phyloP scores from a whole-genome alignment of 2,888 invertebrate genomes.

The Ernsta delagoae region DNA sequence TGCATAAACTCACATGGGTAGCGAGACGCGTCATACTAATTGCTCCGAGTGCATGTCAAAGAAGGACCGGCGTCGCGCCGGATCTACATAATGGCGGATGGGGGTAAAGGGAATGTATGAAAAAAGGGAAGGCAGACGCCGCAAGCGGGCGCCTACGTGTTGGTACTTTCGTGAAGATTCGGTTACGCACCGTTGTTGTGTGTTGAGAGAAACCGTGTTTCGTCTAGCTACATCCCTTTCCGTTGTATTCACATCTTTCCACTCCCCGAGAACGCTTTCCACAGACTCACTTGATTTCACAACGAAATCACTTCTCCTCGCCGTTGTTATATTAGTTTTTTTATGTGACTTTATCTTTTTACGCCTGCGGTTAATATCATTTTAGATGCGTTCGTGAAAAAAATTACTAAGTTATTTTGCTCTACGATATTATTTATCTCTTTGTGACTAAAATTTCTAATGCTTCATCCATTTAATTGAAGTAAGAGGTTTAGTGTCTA shows the following conservation, averaged over 20 bases:
- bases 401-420: neutral
- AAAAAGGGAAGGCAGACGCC: constrained; percentile 70
- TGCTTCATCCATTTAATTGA: neutral
- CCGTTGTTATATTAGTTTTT: constrained; percentile 23
- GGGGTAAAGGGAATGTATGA: constrained; percentile 74
- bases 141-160: constrained; percentile 48
- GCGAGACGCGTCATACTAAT: constrained; percentile 76
- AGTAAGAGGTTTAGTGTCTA: neutral
- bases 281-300: constrained; percentile 36
- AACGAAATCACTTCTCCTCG: constrained; percentile 34
- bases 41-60: constrained; percentile 83
- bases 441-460: neutral
- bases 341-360: constrained; percentile 13
- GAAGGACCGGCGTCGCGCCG: constrained; percentile 81
- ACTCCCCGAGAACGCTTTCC: constrained; percentile 30
- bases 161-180: constrained; percentile 67
- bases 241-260: constrained; percentile 33
- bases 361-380: constrained; percentile 12
- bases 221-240: constrained; percentile 37
- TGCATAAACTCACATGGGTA: constrained; percentile 46
- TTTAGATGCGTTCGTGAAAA: neutral
- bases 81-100: constrained; percentile 80
- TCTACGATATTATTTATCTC: neutral
- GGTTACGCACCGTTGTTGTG: constrained; percentile 68
- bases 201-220: constrained; percentile 63